Evolutionary conservation across 2,797 vertebrate genomes (phyloP).

Genomic region (Manis javanica): DNA sequence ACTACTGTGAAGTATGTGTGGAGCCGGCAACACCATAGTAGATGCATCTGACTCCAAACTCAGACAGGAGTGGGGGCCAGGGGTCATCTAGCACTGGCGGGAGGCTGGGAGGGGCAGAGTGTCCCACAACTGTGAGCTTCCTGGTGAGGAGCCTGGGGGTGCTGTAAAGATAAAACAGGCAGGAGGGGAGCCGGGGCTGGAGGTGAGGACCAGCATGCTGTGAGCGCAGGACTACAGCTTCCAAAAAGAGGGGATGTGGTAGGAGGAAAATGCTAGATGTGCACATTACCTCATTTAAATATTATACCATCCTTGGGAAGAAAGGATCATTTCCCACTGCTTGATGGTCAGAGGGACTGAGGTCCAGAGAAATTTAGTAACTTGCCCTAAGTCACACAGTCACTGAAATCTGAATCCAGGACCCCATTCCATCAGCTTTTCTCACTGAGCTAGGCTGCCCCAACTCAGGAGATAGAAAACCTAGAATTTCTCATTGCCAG

Average conservation of each 20-base stretch:
- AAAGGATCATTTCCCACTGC: background rate
- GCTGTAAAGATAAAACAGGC: background rate
- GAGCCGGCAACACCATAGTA: background rate
- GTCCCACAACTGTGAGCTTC: background rate
- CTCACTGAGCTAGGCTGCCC: background rate
- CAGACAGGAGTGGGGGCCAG: background rate
- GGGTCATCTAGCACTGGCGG: background rate
- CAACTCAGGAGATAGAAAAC: slow-evolving; percentile 20
- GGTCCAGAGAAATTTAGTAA: background rate
- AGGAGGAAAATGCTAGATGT: background rate
- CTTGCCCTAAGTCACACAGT: background rate
- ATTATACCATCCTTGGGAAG: background rate
- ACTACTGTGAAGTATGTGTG: background rate
- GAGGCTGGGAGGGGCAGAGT: background rate
- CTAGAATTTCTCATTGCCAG: slow-evolving; percentile 54
- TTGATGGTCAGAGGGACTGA: background rate
- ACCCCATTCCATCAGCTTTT: background rate
- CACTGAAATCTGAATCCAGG: background rate
- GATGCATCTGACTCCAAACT: background rate
- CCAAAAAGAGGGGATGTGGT: background rate
- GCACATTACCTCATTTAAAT: background rate
- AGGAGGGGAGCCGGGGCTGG: too few relatives aligned
- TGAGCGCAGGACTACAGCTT: background rate
- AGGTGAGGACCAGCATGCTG: background rate
- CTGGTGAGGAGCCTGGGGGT: background rate